Evolutionary conservation across 1,140 invertebrate genomes (phyloP).

Genomic region (Drosophila yakuba): DNA sequence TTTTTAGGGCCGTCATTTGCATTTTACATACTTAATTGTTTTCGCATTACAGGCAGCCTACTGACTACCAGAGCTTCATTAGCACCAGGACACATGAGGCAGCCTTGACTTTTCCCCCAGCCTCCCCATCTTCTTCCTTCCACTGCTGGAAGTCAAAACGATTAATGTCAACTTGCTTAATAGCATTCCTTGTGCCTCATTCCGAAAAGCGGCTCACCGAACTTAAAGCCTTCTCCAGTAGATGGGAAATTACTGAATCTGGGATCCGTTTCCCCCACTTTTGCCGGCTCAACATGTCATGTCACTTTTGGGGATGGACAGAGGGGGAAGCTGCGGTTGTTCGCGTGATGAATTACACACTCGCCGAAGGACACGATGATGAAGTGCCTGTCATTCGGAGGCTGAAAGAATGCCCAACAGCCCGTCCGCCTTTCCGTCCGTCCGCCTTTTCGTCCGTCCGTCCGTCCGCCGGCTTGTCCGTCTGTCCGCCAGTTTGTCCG

Average conservation of each 20-base stretch:
- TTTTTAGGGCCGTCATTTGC: slow-evolving; percentile 63
- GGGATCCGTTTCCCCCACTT: background rate
- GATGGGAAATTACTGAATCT: background rate
- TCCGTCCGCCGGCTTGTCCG: background rate
- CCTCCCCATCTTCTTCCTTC: background rate
- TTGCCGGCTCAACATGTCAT: slow-evolving; percentile 80
- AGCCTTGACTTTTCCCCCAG: background rate
- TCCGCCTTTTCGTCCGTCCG: too few relatives aligned
- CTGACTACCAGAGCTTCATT: slow-evolving; percentile 42
- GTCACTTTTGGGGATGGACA: slow-evolving; percentile 38
- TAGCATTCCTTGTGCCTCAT: slow-evolving; percentile 72
- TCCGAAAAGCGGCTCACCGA: slow-evolving; percentile 50
- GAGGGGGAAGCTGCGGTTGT: slow-evolving; percentile 65
- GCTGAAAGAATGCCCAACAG: slow-evolving; percentile 79
- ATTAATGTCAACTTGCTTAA: slow-evolving; percentile 83
- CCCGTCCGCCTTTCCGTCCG: slow-evolving; percentile 15
- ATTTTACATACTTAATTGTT: slow-evolving; percentile 82
- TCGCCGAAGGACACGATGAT: slow-evolving; percentile 82
- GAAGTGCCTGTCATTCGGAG: slow-evolving; percentile 81
- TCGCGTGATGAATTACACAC: slow-evolving; percentile 83
- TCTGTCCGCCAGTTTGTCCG: background rate
- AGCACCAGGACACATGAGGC: slow-evolving; percentile 41
- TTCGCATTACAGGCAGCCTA: slow-evolving; percentile 64
- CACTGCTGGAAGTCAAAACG: slow-evolving; percentile 63
- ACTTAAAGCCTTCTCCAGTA: slow-evolving; percentile 57